Conservation (phyloP, 2,113 vertebrate species). For the Azemiops feae region DNA sequence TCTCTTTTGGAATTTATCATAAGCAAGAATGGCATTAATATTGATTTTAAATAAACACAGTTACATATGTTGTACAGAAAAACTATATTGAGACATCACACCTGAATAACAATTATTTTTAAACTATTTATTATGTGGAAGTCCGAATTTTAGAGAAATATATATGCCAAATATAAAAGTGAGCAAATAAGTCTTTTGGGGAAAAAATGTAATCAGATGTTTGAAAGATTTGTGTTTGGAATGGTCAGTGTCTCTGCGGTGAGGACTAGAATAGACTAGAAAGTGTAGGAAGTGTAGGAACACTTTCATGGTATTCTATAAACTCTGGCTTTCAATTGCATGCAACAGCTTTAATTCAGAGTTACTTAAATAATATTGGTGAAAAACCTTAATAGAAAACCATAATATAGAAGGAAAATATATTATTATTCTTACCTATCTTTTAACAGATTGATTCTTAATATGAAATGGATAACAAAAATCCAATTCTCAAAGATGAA, state of each 20-base stretch:
- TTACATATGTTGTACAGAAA: background rate
- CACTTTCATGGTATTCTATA: background rate
- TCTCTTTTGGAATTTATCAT: conserved; percentile 1
- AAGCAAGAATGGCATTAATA: background rate
- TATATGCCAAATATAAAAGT: background rate
- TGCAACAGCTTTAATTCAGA: background rate
- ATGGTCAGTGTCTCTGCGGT: background rate
- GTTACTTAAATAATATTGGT: background rate
- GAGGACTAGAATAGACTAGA: background rate
- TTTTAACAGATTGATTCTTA: background rate
- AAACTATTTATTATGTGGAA: conserved; percentile 6
- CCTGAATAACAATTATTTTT: background rate
- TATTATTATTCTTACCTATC: background rate
- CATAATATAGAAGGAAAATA: background rate
- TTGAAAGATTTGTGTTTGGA: background rate
- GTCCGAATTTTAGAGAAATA: background rate
- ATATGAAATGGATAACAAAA: background rate
- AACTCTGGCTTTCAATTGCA: background rate
- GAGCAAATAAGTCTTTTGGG: background rate
- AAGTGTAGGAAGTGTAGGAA: background rate
- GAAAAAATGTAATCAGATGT: background rate
- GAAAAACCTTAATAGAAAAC: background rate
- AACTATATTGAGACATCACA: background rate
- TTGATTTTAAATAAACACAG: background rate
- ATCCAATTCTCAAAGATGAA: background rate